Conservation (phyloP, 2,113 vertebrate species). For the Origma solitaria region DNA sequence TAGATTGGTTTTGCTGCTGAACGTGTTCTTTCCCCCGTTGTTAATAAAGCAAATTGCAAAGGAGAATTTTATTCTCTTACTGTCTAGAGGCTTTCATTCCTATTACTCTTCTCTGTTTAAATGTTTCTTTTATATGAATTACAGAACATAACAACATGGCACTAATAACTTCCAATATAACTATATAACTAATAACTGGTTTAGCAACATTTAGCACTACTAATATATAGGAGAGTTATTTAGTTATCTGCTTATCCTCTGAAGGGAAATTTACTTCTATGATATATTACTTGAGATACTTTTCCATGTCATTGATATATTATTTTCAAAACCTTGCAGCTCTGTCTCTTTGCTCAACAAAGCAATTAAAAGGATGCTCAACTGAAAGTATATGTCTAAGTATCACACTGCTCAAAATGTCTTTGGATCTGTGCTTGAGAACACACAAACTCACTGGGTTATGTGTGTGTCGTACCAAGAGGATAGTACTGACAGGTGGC, state of each 20-base stretch:
- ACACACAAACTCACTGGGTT: background rate
- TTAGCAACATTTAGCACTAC: background rate
- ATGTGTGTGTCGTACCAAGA: background rate
- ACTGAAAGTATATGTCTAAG: background rate
- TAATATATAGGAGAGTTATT: background rate
- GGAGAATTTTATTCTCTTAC: background rate
- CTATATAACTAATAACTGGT: background rate
- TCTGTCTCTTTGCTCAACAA: background rate
- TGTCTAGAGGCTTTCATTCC: background rate
- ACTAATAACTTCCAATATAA: background rate
- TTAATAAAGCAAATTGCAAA: background rate
- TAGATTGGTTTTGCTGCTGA: background rate
- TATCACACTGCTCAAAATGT: background rate
- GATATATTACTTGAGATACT: background rate
- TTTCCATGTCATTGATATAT: background rate
- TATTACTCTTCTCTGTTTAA: background rate
- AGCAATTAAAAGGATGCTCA: background rate
- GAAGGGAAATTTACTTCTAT: background rate
- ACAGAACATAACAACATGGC: background rate
- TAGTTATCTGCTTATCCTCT: background rate
- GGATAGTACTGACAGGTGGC: background rate
- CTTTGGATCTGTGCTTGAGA: background rate
- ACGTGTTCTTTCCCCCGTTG: background rate
- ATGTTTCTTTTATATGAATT: background rate
- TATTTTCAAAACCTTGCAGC: background rate